phyloP scores from a whole-genome alignment of 37 sponge, comb jelly and placozoan genomes.

The Ianthella basta region DNA sequence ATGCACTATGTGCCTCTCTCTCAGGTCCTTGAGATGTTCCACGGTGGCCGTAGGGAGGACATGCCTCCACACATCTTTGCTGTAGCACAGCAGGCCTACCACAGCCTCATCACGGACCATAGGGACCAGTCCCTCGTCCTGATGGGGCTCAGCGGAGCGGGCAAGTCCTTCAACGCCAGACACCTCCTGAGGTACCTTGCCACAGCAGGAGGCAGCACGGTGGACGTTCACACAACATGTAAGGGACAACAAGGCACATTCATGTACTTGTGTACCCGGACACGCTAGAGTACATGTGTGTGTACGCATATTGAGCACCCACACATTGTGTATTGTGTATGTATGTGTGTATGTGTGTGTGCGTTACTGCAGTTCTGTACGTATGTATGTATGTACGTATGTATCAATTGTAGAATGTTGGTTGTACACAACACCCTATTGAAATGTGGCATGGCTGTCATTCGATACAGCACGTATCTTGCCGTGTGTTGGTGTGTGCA shows the following conservation, averaged over 20 bases:
- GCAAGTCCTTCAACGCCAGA: slow-evolving; percentile 91
- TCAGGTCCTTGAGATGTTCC: slow-evolving; percentile 90
- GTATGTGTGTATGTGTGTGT: too few species aligned
- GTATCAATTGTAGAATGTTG: background rate
- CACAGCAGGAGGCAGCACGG: slow-evolving; percentile 55
- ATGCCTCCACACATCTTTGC: slow-evolving; percentile 98
- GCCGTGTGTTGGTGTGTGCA: slow-evolving; percentile 17
- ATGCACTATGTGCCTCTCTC: too few species aligned
- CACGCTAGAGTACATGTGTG: background rate
- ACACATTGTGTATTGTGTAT: too few species aligned
- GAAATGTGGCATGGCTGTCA: too few species aligned
- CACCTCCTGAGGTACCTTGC: slow-evolving; percentile 85
- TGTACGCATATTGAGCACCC: background rate
- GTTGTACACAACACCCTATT: too few species aligned
- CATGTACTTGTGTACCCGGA: background rate
- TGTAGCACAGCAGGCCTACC: slow-evolving; percentile 91
- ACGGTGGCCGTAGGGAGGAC: slow-evolving; percentile 86
- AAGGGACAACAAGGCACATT: too few species aligned
- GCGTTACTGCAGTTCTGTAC: too few species aligned
- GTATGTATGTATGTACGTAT: slow-evolving; percentile 35
- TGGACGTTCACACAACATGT: slow-evolving; percentile 57
- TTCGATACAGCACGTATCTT: too few species aligned
- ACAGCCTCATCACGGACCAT: slow-evolving; percentile 78
- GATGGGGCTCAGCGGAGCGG: slow-evolving; percentile 92
- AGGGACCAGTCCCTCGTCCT: slow-evolving; percentile 93